These are phyloP conservation scores for Macaca mulatta DNA, from an alignment of 2,113 vertebrate species.

Conservation along the genomic window DNA sequence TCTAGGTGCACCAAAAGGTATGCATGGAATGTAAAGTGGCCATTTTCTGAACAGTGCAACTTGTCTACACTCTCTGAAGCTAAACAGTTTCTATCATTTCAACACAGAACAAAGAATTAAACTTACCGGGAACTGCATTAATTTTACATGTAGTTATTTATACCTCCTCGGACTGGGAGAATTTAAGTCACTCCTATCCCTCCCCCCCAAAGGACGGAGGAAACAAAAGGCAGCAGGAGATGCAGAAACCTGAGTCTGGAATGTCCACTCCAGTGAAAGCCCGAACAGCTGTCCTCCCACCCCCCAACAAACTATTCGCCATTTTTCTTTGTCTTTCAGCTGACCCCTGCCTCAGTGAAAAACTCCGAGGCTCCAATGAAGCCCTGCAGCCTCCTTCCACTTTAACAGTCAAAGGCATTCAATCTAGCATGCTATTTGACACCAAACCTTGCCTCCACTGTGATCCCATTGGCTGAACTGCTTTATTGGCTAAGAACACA, in stretches of 20 bases:
- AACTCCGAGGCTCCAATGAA: constrained; percentile 91
- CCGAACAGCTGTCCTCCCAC: constrained; percentile 81
- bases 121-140: constrained; percentile 84
- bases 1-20: constrained; percentile 83
- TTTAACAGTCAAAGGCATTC: constrained; percentile 97
- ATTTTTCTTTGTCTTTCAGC: constrained; percentile 93
- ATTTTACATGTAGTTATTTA: constrained; percentile 83
- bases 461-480: constrained; percentile 83
- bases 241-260: constrained; percentile 79
- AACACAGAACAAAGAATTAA: constrained; percentile 78
- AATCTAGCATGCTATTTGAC: constrained; percentile 96
- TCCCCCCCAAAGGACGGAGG: constrained; percentile 80
- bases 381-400: constrained; percentile 93
- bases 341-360: constrained; percentile 90
- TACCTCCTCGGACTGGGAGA: constrained; percentile 80
- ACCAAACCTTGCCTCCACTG: constrained; percentile 83
- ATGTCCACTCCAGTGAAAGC: constrained; percentile 86
- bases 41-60: constrained; percentile 85
- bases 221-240: constrained; percentile 86
- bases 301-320: constrained; percentile 84
- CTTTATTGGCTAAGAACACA: constrained; percentile 68
- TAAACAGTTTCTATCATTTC: constrained; percentile 72
- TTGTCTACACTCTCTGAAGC: constrained; percentile 80
- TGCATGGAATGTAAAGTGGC: constrained; percentile 85
- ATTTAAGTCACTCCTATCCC: constrained; percentile 82